A percentile compares a stretch with the other conserved stretches of the same genome.
These are phyloP conservation scores for Balanococcus diminutus DNA, from an alignment of 2,888 invertebrate genomes.

Conservation along the genomic window DNA sequence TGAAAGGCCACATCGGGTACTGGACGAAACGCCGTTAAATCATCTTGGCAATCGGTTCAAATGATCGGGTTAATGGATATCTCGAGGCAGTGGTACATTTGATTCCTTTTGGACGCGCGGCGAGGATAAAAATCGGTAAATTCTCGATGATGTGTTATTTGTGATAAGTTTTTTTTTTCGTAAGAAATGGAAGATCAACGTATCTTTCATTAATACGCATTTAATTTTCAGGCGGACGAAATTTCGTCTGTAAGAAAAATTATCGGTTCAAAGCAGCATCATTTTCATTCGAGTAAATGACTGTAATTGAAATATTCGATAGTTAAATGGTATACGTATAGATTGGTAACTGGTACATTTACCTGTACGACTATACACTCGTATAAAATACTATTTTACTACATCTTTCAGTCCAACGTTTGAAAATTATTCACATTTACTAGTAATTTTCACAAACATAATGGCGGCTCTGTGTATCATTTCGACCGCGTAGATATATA, in stretches of 20 bases:
- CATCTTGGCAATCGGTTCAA: neutral
- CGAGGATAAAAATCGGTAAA: constrained; percentile 26
- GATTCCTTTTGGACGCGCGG: constrained; percentile 8
- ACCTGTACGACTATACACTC: neutral
- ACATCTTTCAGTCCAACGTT: neutral
- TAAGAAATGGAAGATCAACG: neutral
- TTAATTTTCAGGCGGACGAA: constrained; percentile 9
- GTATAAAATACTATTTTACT: neutral
- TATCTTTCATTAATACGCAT: constrained; percentile 1
- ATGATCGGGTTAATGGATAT: constrained; percentile 9
- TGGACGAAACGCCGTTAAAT: neutral
- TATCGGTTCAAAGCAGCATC: constrained; percentile 43
- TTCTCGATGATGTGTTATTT: constrained; percentile 17
- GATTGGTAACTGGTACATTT: constrained; percentile 18
- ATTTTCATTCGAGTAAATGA: constrained; percentile 27
- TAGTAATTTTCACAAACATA: constrained; percentile 24
- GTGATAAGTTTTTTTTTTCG: neutral
- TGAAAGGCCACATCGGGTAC: neutral
- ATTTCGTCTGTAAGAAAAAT: constrained; percentile 21
- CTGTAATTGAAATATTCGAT: constrained; percentile 29
- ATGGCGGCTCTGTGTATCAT: constrained; percentile 15
- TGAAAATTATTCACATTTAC: constrained; percentile 10
- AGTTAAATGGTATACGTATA: constrained; percentile 41
- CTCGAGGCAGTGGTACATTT: constrained; percentile 10
- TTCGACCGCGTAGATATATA: no score